Evolutionary conservation across 2,797 vertebrate genomes (phyloP), one percentile per base, ranked within the genome.

Genomic region (Aselliscus stoliczkanus): DNA sequence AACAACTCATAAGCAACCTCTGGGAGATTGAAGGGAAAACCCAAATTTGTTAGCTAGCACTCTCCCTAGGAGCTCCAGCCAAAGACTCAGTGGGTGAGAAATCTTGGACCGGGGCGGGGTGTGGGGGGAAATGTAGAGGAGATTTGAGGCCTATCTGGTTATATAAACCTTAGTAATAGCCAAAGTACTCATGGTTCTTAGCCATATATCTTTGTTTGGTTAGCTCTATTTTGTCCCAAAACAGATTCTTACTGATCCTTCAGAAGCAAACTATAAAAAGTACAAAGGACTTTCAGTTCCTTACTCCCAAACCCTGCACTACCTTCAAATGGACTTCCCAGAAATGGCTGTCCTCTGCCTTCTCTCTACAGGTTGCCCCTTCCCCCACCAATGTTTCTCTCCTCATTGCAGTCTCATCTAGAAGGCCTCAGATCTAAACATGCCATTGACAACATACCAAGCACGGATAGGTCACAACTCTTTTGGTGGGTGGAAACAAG

Each of bases 361-460:
- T 87, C 23, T 73, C 64, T 60, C 44, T 50, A 7, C 0, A 81
- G 42, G 18, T 25, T 5, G 17, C 21, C 47, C 34, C 12, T 10
- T 2, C 29, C 14, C n/a, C 39, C 11, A 31, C 13, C 17, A 21
- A 17, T 12, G 27, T 67, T 94, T 84, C 76, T 76, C 72, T 77
- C 42, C 20, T 93, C 54, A 18, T 39, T 47, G 14, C 2, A 25
- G 7, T 92, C 39, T 90, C 73, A 37, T 82, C 44, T 23, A 93
- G 54, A 93, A 95, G 56, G 8, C 5, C 42, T 76, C 31, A 39
- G 25, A 75, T 75, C 25, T 64, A 29, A 92, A 81, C 29, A 67
- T 1, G 11, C 10, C 25, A 20, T 3, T 65, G 92, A 73, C 44
- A 69, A 98, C 97, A 31, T 97, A 98, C 97, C 97, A 7, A 96